Conservation (phyloP, 2,113 vertebrate genomes). For the Chaenogobius annularis region DNA sequence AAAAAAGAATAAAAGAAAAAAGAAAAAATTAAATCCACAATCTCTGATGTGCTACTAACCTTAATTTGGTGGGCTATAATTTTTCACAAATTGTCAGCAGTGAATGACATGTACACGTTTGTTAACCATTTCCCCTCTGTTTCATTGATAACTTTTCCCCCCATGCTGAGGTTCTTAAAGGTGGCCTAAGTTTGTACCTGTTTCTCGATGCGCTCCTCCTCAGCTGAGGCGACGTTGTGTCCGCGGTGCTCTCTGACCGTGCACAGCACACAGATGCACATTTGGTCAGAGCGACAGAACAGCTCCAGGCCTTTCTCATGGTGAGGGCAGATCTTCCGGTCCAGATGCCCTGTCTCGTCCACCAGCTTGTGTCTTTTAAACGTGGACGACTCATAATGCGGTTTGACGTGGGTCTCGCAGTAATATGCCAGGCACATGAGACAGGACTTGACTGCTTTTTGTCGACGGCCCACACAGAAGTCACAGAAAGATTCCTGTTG, state of each 20-base stretch:
- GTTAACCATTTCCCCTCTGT: no score
- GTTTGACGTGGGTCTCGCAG: conserved; percentile 82
- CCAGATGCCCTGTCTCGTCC: conserved; percentile 66
- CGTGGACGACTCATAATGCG: conserved; percentile 79
- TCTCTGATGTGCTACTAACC: no score
- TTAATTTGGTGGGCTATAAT: no score
- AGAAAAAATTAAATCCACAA: no score
- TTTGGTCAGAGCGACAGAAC: conserved; percentile 77
- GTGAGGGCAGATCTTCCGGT: conserved; percentile 78
- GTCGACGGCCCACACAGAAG: conserved; percentile 76
- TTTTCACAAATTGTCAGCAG: no score
- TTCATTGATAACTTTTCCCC: no score
- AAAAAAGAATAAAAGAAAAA: no score
- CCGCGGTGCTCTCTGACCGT: conserved; percentile 77
- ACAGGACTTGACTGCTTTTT: conserved; percentile 79
- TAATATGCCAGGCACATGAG: conserved; percentile 77
- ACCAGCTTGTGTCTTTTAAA: conserved; percentile 80
- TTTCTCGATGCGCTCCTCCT: conserved; percentile 79
- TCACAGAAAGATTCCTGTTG: conserved; percentile 75
- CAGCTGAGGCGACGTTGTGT: conserved; percentile 77
- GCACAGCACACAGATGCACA: conserved; percentile 77
- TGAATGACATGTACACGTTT: no score
- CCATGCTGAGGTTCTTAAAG: neutral
- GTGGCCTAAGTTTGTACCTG: conserved; percentile 52
- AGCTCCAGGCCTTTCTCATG: conserved; percentile 80